Evolutionary conservation across 1,140 invertebrate genomes (phyloP).

Genomic region (Pseudobourletiella spinata): DNA sequence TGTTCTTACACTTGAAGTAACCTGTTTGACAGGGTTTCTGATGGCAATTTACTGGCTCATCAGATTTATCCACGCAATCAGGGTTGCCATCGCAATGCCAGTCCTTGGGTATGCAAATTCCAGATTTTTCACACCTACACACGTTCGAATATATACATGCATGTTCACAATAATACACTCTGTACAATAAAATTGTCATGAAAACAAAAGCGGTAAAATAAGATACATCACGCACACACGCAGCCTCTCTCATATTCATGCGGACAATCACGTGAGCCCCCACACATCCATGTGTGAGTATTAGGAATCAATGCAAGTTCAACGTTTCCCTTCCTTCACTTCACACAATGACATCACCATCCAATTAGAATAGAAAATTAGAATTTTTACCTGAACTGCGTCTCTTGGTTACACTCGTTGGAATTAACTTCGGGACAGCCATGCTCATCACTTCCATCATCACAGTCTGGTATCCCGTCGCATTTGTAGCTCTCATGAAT

Average conservation of each 20-base stretch:
- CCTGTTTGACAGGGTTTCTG: conserved; percentile 41
- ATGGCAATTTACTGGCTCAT: conserved; percentile 78
- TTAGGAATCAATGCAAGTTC: too few species aligned
- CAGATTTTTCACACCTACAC: conserved; percentile 57
- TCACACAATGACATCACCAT: too few species aligned
- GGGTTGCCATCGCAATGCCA: conserved; percentile 79
- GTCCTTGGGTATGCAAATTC: conserved; percentile 82
- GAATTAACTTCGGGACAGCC: conserved; percentile 40
- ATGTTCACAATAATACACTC: too few species aligned
- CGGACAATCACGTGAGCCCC: too few species aligned
- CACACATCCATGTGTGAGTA: too few species aligned
- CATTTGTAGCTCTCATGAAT: conserved; percentile 89
- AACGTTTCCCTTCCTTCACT: too few species aligned
- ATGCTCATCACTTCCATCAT: conserved; percentile 51
- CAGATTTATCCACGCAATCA: conserved; percentile 86
- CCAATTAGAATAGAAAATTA: too few species aligned
- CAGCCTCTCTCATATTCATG: too few species aligned
- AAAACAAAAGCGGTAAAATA: too few species aligned
- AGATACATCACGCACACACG: too few species aligned
- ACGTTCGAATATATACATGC: not conserved
- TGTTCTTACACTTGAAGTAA: conserved; percentile 78
- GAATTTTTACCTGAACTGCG: conserved; percentile 84
- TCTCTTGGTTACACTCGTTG: conserved; percentile 76
- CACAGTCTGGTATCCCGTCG: conserved; percentile 68
- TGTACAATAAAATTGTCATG: too few species aligned